Evolutionary conservation across 2,113 vertebrate genomes (phyloP).

Genomic region (human (Homo sapiens)): DNA sequence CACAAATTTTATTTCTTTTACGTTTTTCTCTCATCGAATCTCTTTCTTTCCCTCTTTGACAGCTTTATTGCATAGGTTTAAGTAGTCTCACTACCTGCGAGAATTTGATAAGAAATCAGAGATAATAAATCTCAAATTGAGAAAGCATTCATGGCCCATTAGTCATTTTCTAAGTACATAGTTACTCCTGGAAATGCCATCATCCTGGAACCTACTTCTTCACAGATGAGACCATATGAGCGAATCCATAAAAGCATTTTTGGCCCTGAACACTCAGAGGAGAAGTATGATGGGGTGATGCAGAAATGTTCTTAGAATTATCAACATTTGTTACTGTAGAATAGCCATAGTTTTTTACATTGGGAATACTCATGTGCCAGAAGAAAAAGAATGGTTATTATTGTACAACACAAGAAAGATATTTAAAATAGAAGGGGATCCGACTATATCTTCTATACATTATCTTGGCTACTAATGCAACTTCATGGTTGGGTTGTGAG

Average conservation of each 20-base stretch:
- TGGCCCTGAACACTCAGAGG: not conserved
- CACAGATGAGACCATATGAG: not conserved
- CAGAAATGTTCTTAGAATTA: not conserved
- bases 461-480: not conserved
- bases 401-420: not conserved
- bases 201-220: not conserved
- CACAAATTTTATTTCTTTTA: not conserved
- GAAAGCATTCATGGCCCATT: not conserved
- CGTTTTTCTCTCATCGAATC: not conserved
- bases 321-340: not conserved
- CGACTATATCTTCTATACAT: not conserved
- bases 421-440: not conserved
- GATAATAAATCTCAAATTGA: not conserved
- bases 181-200: not conserved
- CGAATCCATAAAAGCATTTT: not conserved
- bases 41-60: not conserved
- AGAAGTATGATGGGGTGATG: not conserved
- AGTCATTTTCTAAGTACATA: not conserved
- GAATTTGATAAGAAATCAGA: not conserved
- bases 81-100: not conserved
- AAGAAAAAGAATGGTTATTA: not conserved
- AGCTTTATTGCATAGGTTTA: not conserved
- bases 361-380: not conserved
- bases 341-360: not conserved
- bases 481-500: not conserved